phyloP scores from a whole-genome alignment of 2,113 vertebrate genomes.

The Micromys minutus region DNA sequence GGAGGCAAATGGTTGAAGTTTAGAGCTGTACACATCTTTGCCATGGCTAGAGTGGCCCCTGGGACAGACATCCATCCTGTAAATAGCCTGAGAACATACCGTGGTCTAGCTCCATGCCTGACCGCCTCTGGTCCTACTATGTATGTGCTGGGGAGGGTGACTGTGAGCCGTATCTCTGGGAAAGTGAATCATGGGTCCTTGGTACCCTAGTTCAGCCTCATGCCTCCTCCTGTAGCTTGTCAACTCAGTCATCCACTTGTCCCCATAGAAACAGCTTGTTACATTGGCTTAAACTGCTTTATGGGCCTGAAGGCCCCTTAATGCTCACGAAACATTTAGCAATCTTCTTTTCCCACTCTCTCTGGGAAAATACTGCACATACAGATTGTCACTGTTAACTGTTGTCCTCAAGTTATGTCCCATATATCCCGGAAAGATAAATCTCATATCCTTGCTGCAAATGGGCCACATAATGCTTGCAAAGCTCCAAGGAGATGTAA shows the following conservation, averaged over 20 bases:
- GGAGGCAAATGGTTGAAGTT: background rate
- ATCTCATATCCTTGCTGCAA: conserved; percentile 21
- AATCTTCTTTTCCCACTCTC: background rate
- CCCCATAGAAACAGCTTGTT: background rate
- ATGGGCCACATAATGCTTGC: background rate
- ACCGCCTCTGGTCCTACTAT: background rate
- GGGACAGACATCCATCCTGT: background rate
- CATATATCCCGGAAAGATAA: conserved; percentile 46
- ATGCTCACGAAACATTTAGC: background rate
- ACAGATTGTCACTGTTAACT: background rate
- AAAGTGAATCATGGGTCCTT: background rate
- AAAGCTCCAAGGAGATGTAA: background rate
- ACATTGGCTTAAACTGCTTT: background rate
- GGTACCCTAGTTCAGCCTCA: background rate
- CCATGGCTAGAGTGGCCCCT: background rate
- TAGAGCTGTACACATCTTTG: background rate
- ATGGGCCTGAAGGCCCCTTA: background rate
- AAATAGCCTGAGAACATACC: background rate
- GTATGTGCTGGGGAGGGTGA: background rate
- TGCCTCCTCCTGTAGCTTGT: background rate
- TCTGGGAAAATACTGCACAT: conserved; percentile 11
- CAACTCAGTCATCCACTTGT: background rate
- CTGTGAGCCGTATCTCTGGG: background rate
- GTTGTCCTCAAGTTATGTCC: background rate
- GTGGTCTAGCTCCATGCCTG: background rate